These are phyloP conservation scores for Lissonota sp. DNA, from an alignment of 2,888 invertebrate genomes.

Conservation along the genomic window DNA sequence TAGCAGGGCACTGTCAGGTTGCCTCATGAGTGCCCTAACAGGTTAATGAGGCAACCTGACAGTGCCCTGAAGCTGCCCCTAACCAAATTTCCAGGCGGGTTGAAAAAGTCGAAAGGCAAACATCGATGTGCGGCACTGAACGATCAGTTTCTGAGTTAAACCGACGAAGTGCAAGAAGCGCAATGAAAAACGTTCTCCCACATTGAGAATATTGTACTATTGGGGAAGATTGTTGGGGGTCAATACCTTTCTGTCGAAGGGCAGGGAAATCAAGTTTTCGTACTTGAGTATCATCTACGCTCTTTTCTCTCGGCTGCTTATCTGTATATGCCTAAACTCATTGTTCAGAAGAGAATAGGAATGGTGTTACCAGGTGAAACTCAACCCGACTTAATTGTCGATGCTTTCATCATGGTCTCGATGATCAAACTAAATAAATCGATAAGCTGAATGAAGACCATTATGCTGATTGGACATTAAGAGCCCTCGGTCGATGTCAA, in stretches of 20 bases:
- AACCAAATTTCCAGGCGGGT: too few species aligned
- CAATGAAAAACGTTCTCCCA: background rate
- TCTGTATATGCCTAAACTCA: background rate
- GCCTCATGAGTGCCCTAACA: too few species aligned
- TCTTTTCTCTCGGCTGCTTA: background rate
- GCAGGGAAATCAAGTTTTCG: conserved; percentile 17
- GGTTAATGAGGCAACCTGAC: too few species aligned
- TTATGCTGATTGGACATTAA: background rate
- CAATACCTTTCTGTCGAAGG: conserved; percentile 7
- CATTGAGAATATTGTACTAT: conserved; percentile 8
- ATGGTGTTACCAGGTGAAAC: background rate
- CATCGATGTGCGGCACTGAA: background rate
- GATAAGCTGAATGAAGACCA: too few species aligned
- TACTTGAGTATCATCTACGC: conserved; percentile 14
- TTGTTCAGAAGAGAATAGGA: background rate
- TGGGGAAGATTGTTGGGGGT: conserved; percentile 31
- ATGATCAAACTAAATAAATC: too few species aligned
- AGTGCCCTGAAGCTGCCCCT: too few species aligned
- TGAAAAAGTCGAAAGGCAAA: too few species aligned
- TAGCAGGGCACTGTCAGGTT: too few species aligned
- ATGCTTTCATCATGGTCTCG: too few species aligned
- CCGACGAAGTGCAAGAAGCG: background rate
- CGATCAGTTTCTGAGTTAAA: background rate
- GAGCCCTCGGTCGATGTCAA: background rate
- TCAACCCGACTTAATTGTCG: background rate